Conservation (phyloP, 2,888 invertebrate genomes). For the Platycnemis pennipes region DNA sequence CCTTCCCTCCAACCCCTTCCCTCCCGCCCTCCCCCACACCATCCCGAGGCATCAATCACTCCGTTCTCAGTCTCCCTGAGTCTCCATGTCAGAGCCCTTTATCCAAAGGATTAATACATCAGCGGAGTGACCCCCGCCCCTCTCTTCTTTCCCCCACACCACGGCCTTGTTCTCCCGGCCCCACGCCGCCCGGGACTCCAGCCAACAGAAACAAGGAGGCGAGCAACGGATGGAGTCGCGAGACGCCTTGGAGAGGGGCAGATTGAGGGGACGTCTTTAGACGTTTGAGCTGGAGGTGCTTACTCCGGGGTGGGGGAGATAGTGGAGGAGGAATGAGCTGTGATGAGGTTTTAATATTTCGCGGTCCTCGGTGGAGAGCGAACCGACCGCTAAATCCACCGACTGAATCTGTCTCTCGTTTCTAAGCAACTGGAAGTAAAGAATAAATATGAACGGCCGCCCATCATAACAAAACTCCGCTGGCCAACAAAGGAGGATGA, state of each 20-base stretch:
- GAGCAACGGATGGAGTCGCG: neutral
- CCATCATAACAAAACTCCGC: too few species aligned
- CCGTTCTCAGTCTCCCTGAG: slow-evolving; percentile 42
- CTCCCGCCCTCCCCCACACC: neutral
- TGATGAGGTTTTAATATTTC: slow-evolving; percentile 29
- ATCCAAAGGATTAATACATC: slow-evolving; percentile 67
- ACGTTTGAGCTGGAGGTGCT: neutral
- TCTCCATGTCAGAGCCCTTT: slow-evolving; percentile 60
- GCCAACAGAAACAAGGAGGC: slow-evolving; percentile 62
- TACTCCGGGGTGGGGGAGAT: slow-evolving; percentile 55
- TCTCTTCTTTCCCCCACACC: neutral
- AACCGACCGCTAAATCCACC: neutral
- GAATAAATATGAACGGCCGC: too few species aligned
- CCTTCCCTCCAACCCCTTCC: neutral
- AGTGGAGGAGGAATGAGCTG: slow-evolving; percentile 31
- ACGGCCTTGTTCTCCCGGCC: neutral
- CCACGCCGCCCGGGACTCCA: neutral
- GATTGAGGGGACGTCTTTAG: slow-evolving; percentile 70
- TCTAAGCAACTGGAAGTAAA: too few species aligned
- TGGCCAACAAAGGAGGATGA: too few species aligned
- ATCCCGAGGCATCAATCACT: slow-evolving; percentile 43
- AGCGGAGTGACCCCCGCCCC: slow-evolving; percentile 37
- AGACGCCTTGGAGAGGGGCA: neutral
- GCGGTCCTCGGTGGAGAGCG: neutral
- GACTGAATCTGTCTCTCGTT: neutral